Base-by-base conservation (phyloP, 2,888 invertebrate species). In the Melieria crassipennis region DNA sequence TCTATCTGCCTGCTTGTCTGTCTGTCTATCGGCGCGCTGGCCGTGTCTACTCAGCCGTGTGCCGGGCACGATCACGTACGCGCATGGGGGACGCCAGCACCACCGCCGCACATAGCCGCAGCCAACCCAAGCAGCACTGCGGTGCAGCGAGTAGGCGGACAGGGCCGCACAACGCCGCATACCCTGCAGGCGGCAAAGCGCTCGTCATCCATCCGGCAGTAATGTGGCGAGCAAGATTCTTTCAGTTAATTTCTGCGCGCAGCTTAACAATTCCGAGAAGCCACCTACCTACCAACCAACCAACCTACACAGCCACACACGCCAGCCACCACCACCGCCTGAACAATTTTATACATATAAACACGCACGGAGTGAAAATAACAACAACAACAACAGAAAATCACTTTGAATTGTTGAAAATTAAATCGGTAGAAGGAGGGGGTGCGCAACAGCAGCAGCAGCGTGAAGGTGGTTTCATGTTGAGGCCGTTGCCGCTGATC, bases 241-340 rank as follows among this genome's bases (percentile, higher is more conserved):
- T 47, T 65, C 43, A 16, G n/a, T 70, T 5, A 43, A 64, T 50
- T 61, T 57, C 52, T 13, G 43, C 30, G 74, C 73, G 75, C 73
- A 72, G 13, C 52, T 76, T 78, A 78, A 76, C 78, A 78, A 78
- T 79, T 79, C 79, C 76, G 73, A 78, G 79, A 79, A 79, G 76
- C 78, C 79, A 79, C 79, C 79, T 78, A 78, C 79, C 79, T 78
- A 79, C 67, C 69, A 56, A 48, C 63, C 30, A 13, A 63, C 55
- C 58, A 43, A 47, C 10, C 56, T 50, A 64, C 57, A 69, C 43
- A n/a, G n/a, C n/a, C n/a, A 30, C 42, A 69, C 57, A 57, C 30
- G 55, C 55, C 47, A 10, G 55, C 47, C 60, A 67, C 4, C 42
- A n/a, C 65, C 67, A 50, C 46, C 66, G 48, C 60, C 42, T 30